Evolutionary conservation across 2,797 vertebrate species (phyloP).

Genomic region (Garrulus glandarius): DNA sequence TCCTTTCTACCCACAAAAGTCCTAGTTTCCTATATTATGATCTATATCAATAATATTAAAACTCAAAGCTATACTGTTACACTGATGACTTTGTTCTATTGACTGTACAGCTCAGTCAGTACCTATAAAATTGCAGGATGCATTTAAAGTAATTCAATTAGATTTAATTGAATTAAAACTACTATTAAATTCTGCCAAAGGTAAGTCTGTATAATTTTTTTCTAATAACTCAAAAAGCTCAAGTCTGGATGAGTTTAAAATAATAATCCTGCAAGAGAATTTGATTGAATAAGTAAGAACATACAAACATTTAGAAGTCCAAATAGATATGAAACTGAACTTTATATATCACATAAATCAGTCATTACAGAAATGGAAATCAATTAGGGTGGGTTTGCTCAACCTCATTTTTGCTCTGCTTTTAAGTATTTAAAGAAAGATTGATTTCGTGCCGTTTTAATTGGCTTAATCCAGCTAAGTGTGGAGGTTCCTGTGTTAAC

Average conservation of each 20-base stretch:
- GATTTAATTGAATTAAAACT: conserved; percentile 70
- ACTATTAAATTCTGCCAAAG: conserved; percentile 64
- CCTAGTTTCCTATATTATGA: conserved; percentile 16
- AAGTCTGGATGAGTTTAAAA: conserved; percentile 70
- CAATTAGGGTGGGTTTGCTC: conserved; percentile 27
- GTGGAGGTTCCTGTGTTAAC: conserved; percentile 35
- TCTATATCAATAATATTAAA: conserved; percentile 11
- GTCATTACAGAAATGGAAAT: conserved; percentile 66
- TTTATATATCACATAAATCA: conserved; percentile 57
- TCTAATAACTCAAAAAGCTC: conserved; percentile 73
- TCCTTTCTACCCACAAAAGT: neutral
- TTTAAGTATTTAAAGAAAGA: conserved; percentile 58
- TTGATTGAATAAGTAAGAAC: conserved; percentile 62
- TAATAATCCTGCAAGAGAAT: conserved; percentile 60
- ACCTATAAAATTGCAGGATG: conserved; percentile 58
- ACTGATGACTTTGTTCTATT: neutral
- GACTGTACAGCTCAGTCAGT: conserved; percentile 39
- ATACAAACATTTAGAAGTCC: conserved; percentile 49
- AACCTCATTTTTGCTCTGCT: conserved; percentile 44
- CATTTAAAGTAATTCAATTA: conserved; percentile 65
- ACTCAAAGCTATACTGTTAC: conserved; percentile 1
- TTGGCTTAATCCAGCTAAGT: conserved; percentile 45
- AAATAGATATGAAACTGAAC: conserved; percentile 34
- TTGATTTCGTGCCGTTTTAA: conserved; percentile 57
- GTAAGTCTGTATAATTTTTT: conserved; percentile 53